Conservation (phyloP, 92 coral and sea anemone genomes). For the Phenganax stokvisi region DNA sequence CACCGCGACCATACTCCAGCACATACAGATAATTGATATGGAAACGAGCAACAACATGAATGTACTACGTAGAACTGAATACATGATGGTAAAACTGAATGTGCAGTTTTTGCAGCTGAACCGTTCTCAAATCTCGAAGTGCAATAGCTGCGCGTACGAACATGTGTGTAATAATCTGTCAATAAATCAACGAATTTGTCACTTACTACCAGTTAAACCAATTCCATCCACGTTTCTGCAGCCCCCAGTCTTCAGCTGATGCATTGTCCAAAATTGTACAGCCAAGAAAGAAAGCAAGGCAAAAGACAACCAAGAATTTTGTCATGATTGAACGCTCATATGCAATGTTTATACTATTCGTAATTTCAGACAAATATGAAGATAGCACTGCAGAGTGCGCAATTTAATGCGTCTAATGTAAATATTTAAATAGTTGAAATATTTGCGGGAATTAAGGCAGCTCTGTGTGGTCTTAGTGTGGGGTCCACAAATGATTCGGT, state of each 20-base stretch:
- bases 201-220: constrained; percentile 40
- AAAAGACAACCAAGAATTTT: neutral
- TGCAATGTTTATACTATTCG: neutral
- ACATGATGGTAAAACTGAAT: no score
- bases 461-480: neutral
- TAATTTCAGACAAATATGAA: neutral
- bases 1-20: no score
- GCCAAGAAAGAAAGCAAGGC: neutral
- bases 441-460: neutral
- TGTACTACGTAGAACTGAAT: no score
- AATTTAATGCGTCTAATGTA: neutral
- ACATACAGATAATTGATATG: no score
- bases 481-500: neutral
- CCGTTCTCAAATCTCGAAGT: neutral
- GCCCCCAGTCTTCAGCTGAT: constrained; percentile 18
- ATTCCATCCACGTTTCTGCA: constrained; percentile 4
- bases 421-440: neutral
- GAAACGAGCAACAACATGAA: no score
- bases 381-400: neutral
- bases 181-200: neutral
- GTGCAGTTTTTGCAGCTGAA: no score
- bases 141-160: no score
- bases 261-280: neutral
- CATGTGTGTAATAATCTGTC: neutral
- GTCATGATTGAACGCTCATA: neutral